These are phyloP conservation scores for Plumapathes pennacea DNA, from an alignment of 92 coral and sea anemone genomes.

Conservation along the genomic window DNA sequence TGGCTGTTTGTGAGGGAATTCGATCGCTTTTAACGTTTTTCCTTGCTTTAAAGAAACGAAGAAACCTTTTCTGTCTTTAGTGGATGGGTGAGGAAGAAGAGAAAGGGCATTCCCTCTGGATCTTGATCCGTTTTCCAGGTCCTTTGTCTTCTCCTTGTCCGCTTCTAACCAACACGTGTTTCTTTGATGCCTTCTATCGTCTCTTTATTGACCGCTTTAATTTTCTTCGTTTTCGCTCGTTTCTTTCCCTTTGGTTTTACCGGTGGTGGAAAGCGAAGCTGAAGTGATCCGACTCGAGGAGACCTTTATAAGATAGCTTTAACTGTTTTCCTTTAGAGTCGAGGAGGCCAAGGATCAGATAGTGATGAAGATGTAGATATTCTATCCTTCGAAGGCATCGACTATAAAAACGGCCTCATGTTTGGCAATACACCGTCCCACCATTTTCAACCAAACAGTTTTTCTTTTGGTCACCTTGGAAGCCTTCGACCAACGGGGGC, in stretches of 20 bases:
- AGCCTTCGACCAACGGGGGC: conserved; percentile 45
- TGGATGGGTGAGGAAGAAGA: conserved; percentile 20
- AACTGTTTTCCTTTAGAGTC: conserved; percentile 24
- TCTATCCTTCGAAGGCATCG: conserved; percentile 53
- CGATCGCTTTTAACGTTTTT: conserved; percentile 23
- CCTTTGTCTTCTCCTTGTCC: no score
- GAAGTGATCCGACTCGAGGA: conserved; percentile 20
- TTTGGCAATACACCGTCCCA: conserved; percentile 33
- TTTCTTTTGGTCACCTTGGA: conserved; percentile 46
- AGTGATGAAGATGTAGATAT: conserved; percentile 79
- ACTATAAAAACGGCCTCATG: conserved; percentile 33
- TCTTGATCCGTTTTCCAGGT: no score
- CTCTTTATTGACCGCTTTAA: no score
- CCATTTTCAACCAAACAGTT: conserved; percentile 34
- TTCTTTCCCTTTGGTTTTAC: not conserved
- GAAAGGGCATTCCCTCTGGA: conserved; percentile 32
- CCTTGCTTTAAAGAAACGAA: conserved; percentile 11
- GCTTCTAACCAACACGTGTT: no score
- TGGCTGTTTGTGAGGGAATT: conserved; percentile 15
- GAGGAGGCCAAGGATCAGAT: conserved; percentile 68
- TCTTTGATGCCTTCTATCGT: no score
- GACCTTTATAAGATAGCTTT: conserved; percentile 19
- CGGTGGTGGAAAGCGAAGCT: not conserved
- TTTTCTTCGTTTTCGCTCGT: no score
- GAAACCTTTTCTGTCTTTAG: conserved; percentile 14